These are phyloP conservation scores for Lacerta agilis DNA, from an alignment of 2,797 vertebrate species.

Conservation along the genomic window DNA sequence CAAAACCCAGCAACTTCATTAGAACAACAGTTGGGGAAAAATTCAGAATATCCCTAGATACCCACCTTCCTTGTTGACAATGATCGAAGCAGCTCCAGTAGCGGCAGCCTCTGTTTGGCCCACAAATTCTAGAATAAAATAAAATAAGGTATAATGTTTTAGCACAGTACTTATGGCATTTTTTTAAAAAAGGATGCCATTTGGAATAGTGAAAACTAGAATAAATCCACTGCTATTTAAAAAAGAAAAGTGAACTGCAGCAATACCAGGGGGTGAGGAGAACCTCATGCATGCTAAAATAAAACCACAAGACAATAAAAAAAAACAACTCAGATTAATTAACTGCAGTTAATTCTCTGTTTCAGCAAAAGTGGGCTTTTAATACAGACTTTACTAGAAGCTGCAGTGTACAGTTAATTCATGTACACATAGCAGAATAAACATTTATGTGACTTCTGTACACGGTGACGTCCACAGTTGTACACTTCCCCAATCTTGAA, in stretches of 20 bases:
- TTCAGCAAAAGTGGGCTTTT: conserved; percentile 64
- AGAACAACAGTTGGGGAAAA: neutral
- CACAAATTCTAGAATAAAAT: conserved; percentile 85
- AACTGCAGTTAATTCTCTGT: conserved; percentile 64
- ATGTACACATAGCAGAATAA: conserved; percentile 40
- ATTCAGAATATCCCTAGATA: conserved; percentile 3
- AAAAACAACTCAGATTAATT: conserved; percentile 64
- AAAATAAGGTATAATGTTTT: conserved; percentile 59
- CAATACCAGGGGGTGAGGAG: conserved; percentile 70
- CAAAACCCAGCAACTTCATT: neutral
- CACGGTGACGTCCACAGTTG: neutral
- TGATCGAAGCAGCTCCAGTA: conserved; percentile 93
- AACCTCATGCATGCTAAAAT: conserved; percentile 74
- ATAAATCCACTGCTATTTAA: conserved; percentile 63
- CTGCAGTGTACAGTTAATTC: conserved; percentile 19
- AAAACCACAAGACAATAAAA: conserved; percentile 73
- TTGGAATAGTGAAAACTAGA: conserved; percentile 74
- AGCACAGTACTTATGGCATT: conserved; percentile 63
- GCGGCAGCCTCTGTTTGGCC: conserved; percentile 88
- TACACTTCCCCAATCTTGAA: neutral
- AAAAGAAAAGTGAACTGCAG: conserved; percentile 75
- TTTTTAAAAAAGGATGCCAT: conserved; percentile 60
- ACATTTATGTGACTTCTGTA: neutral
- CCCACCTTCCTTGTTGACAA: conserved; percentile 91
- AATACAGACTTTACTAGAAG: conserved; percentile 54